A percentile compares a stretch with the other conserved stretches of the same genome.
Evolutionary conservation across 2,888 invertebrate genomes (phyloP).

Genomic region (Crematogaster levior): DNA sequence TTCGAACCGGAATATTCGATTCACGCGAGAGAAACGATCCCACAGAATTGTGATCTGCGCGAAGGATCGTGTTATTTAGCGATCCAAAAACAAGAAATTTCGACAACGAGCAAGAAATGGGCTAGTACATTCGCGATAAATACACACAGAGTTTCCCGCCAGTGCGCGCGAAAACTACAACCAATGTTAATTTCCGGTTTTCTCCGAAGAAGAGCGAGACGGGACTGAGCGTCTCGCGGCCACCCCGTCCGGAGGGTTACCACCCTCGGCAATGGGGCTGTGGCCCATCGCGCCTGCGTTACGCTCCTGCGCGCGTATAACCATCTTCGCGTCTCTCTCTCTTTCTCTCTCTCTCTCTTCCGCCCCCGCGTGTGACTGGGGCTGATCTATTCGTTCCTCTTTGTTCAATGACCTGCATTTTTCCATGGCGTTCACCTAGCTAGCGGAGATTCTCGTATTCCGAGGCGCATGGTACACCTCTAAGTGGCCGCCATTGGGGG

Average conservation of each 20-base stretch:
- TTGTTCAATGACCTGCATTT: conserved; percentile 42
- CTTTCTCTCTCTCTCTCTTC: conserved; percentile 51
- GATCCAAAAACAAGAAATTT: not conserved
- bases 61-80: not conserved
- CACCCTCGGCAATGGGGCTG: conserved; percentile 78
- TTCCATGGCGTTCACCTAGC: conserved; percentile 44
- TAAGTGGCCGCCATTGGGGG: conserved; percentile 22
- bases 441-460: conserved; percentile 54
- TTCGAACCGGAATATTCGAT: not conserved
- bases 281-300: conserved; percentile 80
- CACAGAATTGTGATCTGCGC: not conserved
- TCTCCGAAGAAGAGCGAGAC: conserved; percentile 77
- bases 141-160: conserved; percentile 71
- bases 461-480: conserved; percentile 25
- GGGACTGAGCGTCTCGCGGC: conserved; percentile 78
- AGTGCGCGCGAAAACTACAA: conserved; percentile 51
- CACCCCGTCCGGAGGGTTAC: conserved; percentile 78
- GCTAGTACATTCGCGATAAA: conserved; percentile 27
- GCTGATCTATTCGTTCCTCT: conserved; percentile 40
- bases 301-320: conserved; percentile 80
- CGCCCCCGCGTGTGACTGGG: not conserved
- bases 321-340: conserved; percentile 49
- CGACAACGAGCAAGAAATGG: not conserved
- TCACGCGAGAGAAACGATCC: not conserved
- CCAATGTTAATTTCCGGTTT: conserved; percentile 65